These are phyloP conservation scores for Prunella strophiata DNA, from an alignment of 2,797 vertebrate genomes.

Conservation along the genomic window DNA sequence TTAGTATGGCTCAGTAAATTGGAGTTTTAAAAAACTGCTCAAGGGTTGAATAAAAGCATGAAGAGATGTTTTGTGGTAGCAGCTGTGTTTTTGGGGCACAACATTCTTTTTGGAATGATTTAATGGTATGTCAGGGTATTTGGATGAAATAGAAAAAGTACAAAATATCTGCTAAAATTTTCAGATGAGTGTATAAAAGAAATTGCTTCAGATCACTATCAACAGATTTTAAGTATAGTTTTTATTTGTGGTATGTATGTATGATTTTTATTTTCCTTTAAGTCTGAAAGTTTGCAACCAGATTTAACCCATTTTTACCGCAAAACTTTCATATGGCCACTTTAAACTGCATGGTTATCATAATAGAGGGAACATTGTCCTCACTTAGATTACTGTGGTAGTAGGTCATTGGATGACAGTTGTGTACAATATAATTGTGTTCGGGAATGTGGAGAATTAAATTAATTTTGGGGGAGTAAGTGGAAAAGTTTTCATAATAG, in stretches of 20 bases:
- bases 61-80: background rate
- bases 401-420: no score
- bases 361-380: background rate
- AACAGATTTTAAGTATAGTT: background rate
- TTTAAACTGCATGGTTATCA: background rate
- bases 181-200: background rate
- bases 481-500: no score
- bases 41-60: background rate
- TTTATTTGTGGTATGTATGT: background rate
- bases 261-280: background rate
- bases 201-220: background rate
- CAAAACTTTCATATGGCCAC: background rate
- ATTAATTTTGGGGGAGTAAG: no score
- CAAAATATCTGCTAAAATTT: background rate
- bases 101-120: background rate
- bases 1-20: background rate
- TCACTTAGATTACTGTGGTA: background rate
- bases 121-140: background rate
- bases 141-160: background rate
- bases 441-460: no score
- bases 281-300: background rate
- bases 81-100: background rate
- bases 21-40: background rate
- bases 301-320: background rate
- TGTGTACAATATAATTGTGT: no score